phyloP scores from a whole-genome alignment of 2,113 vertebrate genomes.

The Artemisiospiza belli region DNA sequence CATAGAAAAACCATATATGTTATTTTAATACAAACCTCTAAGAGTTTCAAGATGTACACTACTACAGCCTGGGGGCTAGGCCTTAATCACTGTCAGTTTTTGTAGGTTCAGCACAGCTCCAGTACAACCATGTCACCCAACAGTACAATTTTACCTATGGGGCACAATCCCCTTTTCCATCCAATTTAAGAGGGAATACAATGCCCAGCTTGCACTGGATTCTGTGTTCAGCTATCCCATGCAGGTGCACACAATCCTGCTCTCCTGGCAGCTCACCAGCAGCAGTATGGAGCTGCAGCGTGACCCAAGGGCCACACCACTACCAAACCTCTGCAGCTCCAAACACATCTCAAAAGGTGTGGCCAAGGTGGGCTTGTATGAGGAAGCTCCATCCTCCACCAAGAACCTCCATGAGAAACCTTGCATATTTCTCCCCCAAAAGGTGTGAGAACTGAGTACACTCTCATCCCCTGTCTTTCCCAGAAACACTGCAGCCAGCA shows the following conservation, averaged over 20 bases:
- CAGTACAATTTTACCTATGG: accelerated
- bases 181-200: background rate
- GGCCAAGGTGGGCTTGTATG: background rate
- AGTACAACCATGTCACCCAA: background rate
- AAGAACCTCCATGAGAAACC: background rate
- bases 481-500: background rate
- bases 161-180: background rate
- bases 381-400: too few species aligned
- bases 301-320: background rate
- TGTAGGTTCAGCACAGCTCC: background rate
- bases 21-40: background rate
- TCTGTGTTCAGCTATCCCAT: accelerated
- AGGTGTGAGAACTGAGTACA: background rate
- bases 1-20: background rate
- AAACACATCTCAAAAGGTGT: accelerated
- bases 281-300: background rate
- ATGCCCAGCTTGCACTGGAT: background rate
- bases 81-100: background rate
- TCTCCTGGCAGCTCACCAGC: too few species aligned
- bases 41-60: background rate
- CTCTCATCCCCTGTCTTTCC: background rate
- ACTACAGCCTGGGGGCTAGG: background rate
- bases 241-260: accelerated
- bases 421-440: background rate
- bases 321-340: accelerated